Evolutionary conservation across 92 coral and sea anemone species (phyloP).

Genomic region (Paragorgia papillata): DNA sequence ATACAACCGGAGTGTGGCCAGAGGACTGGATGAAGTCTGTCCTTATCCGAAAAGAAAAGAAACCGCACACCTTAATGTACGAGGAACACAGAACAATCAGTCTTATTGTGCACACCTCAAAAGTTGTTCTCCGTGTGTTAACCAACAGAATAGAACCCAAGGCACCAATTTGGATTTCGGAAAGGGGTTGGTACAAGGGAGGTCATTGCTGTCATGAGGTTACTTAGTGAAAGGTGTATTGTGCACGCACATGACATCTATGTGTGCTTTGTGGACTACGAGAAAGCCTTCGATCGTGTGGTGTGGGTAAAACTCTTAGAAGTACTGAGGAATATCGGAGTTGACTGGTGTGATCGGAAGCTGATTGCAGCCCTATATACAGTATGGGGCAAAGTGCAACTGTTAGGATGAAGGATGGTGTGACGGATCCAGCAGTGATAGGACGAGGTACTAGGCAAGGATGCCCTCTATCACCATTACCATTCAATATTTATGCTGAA

Average conservation of each 20-base stretch:
- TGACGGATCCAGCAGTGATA: background rate
- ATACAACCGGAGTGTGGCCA: conserved; percentile 4
- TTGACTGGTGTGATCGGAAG: conserved; percentile 6
- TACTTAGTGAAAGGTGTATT: conserved; percentile 44
- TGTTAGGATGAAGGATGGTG: conserved; percentile 9
- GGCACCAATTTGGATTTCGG: conserved; percentile 43
- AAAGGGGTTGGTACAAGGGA: conserved; percentile 31
- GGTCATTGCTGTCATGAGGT: conserved; percentile 43
- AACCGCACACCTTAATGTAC: conserved; percentile 31
- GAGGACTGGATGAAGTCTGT: conserved; percentile 25
- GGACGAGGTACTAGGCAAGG: conserved; percentile 1
- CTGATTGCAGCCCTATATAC: conserved; percentile 25
- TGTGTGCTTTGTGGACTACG: conserved; percentile 48
- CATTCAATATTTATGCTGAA: conserved; percentile 25
- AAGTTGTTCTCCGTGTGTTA: conserved; percentile 37
- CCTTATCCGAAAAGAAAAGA: background rate
- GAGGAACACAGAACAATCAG: conserved; percentile 35
- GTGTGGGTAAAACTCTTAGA: conserved; percentile 31
- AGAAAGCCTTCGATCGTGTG: conserved; percentile 40
- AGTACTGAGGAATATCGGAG: background rate
- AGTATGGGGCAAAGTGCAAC: conserved; percentile 27
- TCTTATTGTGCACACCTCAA: conserved; percentile 19
- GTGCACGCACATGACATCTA: conserved; percentile 45
- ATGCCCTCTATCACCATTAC: conserved; percentile 29
- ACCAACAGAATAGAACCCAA: conserved; percentile 40